Base-by-base conservation (phyloP, 2,113 vertebrate genomes). In the Myrmophylax atrothorax region DNA sequence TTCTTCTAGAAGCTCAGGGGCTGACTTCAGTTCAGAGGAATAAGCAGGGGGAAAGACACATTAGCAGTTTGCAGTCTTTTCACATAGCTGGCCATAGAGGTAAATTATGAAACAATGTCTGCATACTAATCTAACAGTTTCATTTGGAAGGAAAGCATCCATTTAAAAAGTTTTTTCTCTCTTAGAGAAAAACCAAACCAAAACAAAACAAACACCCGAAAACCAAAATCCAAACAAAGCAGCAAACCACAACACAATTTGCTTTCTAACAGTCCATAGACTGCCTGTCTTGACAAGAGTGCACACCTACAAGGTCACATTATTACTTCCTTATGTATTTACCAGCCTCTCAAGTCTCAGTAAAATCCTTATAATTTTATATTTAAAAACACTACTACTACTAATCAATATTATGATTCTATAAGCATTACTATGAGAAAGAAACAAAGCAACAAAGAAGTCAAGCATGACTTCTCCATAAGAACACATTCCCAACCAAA, bases 361-460 rank as follows among this genome's bases (percentile, higher is more conserved):
- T 23, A 84, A 94, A 97, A 96, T 87, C 46, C n/a, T 38, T 95
- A 31, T 59, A 70, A 94, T 73, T 83, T 91, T 62, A 40, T 76
- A 90, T 88, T 83, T 62, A 89, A 95, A 96, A 75, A 14, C 38
- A 79, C 50, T 79, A 74, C 25, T 72, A 94, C 14, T 69, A 68
- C 89, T 80, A 93, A 92, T 91, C 52, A 97, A 95, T 94, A 97
- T 91, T 14, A 7, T 7, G 40, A 38, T n/a, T 76, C 33, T 52
- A 3, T 14, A 82, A 56, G 18, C 1, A 5, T 60, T 31, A 12
- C 46, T 50, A 31, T 4, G 6, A 64, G n/a, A 85, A 87, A 79
- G 16, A 59, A 67, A 52, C 22, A 64, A 86, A 66, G 19, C 6
- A 79, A 85, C 40, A 55, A 89, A 50, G 14, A 74, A 75, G 6